Base-by-base conservation (phyloP, 2,888 invertebrate species). In the Euphydryas editha region DNA sequence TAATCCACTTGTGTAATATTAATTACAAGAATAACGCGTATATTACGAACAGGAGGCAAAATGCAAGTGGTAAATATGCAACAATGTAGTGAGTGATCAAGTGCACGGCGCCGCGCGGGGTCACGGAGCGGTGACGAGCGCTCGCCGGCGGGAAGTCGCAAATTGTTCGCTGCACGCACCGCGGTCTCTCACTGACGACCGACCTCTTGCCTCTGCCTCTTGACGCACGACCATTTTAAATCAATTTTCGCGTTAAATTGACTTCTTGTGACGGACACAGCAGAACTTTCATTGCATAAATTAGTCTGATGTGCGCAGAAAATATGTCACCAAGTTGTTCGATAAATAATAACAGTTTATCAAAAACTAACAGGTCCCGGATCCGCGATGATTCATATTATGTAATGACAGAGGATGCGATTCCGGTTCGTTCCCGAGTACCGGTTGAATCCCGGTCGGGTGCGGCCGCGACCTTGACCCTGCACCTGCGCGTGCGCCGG, bases 401-500 rank as follows among this genome's bases (percentile, higher is more conserved):
- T 8, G 24, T 5, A n/a, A 15, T 8, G 21, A 13, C 3, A 13
- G 24, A 7, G 24, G 49, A 21, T 21, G 13, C 15, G 24, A 24
- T 15, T 51, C 49, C 47, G 47, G 54, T 30, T 36, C 54, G 46
- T 46, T 49, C 60, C 58, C 60, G 59, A 58, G 49, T 63, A 56
- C 67, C 69, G 69, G 68, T 60, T 49, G 78, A 72, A 79, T 79
- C 67, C 63, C 64, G 63, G 66, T 56, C 54, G 46, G 49, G 59
- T 7, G 62, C 68, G 67, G n/a, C 47, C 69, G 72, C 69, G 75
- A 68, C 71, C 73, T 73, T 73, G 70, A 73, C 71, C 72, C 67
- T 64, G 56, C 30, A 30, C 30, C 30, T 30, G 67, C 56, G 63
- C 58, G 71, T 68, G 69, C 47, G 71, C 63, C 79, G 77, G 79